Evolutionary conservation across 2,113 vertebrate genomes (phyloP), one percentile per base, ranked within the genome.

Genomic region (Dryoscopus gambensis): DNA sequence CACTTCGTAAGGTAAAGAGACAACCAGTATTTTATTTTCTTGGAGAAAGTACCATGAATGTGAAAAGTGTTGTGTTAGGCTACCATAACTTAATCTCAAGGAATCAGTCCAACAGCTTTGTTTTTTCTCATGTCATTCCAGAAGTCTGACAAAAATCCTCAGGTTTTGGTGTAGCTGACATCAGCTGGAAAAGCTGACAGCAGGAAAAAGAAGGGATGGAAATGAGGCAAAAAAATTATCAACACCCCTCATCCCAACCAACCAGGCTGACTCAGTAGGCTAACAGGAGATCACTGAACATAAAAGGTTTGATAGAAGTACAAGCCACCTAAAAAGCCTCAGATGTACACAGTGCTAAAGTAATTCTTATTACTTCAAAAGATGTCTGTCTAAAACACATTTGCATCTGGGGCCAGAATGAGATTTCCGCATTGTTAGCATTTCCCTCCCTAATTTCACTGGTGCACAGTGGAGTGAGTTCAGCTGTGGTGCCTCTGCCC

Each of bases 61-160:
- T 64, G 53, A 75, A 47, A 62, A 53, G 1, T 33, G 5, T 1
- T 0, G 3, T 15, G 7, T 11, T 57, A 63, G 4, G 9, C 24
- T 65, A 23, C 6, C 10, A 37, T 18, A 57, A 6, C 5, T 80
- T 55, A 15, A 37, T 65, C 31, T 62, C 0, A 0, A 77, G 30
- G 49, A 73, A 76, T 15, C 17, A 9, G 24, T 69, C 19, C 24
- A 93, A 39, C 7, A 47, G 7, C 23, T 56, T 53, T 74, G 3
- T 24, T 44, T 80, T 69, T 55, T 37, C 17, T 71, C 9, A 25
- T 37, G 10, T 30, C 27, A 3, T 74, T 73, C 42, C 42, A 62
- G 15, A 46, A 7, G 2, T 22, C 55, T 73, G 37, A 83, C 28
- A 80, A 84, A 88, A 76, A 40, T 60, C 9, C 27, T 46, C 18